Percentiles rank a stretch among this genome's conserved stretches.
Conservation (phyloP, 2,113 vertebrate species). For the Sebastes fasciatus region DNA sequence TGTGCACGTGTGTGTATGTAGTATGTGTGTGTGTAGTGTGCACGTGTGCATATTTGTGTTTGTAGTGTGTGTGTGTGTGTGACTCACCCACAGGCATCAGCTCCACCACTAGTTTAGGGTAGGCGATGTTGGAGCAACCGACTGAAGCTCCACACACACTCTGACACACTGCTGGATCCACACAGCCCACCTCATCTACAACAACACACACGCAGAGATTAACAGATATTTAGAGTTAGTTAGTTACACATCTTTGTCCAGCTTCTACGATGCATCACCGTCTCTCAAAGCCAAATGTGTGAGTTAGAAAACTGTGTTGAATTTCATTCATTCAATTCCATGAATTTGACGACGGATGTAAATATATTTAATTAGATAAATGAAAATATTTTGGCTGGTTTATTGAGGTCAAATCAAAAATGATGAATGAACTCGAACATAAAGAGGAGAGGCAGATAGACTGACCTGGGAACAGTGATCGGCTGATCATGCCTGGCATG, state of each 20-base stretch:
- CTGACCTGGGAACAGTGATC: slow-evolving; percentile 92
- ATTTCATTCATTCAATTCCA: not conserved
- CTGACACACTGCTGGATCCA: slow-evolving; percentile 89
- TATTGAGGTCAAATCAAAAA: not conserved
- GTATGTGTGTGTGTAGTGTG: too few species aligned
- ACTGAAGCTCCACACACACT: slow-evolving; percentile 89
- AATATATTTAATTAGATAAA: not conserved
- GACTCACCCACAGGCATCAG: slow-evolving; percentile 94
- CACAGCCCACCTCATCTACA: slow-evolving; percentile 93
- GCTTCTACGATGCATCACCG: too few species aligned
- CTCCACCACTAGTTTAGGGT: slow-evolving; percentile 93
- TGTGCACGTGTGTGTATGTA: too few species aligned
- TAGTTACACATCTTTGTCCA: not conserved
- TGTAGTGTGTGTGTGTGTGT: too few species aligned
- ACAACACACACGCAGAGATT: not conserved
- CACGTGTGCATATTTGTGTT: too few species aligned
- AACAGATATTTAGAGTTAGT: not conserved
- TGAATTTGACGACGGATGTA: not conserved
- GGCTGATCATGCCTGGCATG: slow-evolving; percentile 98
- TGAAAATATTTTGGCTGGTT: not conserved
- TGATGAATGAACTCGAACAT: not conserved
- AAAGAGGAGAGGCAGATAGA: not conserved
- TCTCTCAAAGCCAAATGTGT: too few species aligned
- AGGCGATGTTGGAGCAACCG: slow-evolving; percentile 96
- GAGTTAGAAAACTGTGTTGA: not conserved